Conservation (phyloP, 2,797 vertebrate species). For the Rhadinocentrus ornatus region DNA sequence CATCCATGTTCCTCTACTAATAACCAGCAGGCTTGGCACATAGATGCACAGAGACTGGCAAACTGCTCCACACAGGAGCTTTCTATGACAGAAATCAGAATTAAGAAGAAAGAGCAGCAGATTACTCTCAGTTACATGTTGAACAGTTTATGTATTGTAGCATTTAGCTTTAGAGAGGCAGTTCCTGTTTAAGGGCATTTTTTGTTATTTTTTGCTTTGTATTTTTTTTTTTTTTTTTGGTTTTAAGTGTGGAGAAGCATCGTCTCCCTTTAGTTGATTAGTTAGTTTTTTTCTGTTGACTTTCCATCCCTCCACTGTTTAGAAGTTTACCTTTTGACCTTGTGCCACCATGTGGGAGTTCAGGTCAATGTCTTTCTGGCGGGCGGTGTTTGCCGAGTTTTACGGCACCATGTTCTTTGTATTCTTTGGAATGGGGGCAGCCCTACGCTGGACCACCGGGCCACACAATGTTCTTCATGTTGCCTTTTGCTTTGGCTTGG, state of each 20-base stretch:
- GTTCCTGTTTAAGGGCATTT: constrained; percentile 46
- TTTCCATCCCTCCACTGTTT: constrained; percentile 66
- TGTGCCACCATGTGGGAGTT: constrained; percentile 93
- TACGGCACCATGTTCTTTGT: constrained; percentile 90
- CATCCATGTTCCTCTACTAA: constrained; percentile 76
- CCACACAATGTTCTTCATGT: constrained; percentile 88
- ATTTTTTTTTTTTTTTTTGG: too few species aligned
- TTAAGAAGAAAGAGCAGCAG: constrained; percentile 45
- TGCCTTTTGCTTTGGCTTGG: constrained; percentile 92
- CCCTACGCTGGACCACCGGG: constrained; percentile 89
- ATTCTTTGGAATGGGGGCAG: constrained; percentile 92
- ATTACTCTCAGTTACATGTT: constrained; percentile 59
- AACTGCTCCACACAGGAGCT: constrained; percentile 73
- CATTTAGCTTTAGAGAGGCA: constrained; percentile 65
- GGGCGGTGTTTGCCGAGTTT: constrained; percentile 92
- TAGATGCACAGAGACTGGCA: constrained; percentile 78
- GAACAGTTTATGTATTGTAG: constrained; percentile 57
- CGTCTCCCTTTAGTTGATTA: constrained; percentile 42
- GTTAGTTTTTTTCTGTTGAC: constrained; percentile 44
- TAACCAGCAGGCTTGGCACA: constrained; percentile 64
- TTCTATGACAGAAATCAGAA: constrained; percentile 76
- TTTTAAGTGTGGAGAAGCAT: constrained; percentile 44
- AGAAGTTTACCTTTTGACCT: constrained; percentile 50
- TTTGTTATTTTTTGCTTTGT: constrained; percentile 47
- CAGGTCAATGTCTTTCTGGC: constrained; percentile 94